Conservation (phyloP, 1,140 invertebrate species). For the Ctenoplectra terminalis region DNA sequence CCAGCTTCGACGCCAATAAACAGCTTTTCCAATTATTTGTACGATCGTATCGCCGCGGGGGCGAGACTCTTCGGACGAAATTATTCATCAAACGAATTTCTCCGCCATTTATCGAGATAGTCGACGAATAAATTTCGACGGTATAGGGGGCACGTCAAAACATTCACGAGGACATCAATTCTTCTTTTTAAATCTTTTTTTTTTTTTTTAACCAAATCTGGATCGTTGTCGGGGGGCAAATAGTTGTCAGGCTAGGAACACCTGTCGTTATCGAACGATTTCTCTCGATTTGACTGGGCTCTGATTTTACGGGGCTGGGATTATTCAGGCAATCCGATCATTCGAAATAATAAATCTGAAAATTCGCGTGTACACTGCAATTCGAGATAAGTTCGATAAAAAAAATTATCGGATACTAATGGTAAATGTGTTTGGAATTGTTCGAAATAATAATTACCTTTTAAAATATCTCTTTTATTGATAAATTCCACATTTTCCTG, state of each 20-base stretch:
- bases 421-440: too few relatives aligned
- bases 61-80: neutral
- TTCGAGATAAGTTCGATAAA: too few relatives aligned
- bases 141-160: too few relatives aligned
- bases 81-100: constrained; percentile 2
- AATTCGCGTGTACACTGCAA: neutral
- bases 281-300: neutral
- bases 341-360: neutral
- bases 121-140: constrained; percentile 26
- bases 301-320: neutral
- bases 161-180: constrained; percentile 17
- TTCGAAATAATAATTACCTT: too few relatives aligned
- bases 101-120: neutral
- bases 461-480: too few relatives aligned
- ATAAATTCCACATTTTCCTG: too few relatives aligned
- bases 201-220: neutral
- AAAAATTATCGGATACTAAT: too few relatives aligned
- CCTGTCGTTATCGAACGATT: constrained; percentile 28
- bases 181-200: neutral
- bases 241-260: constrained; percentile 25
- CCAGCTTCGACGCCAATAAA: neutral
- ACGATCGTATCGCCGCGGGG: neutral
- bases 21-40: neutral
- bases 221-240: constrained; percentile 2
- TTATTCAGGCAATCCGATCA: neutral